Conservation (phyloP, 2,888 invertebrate species). For the Adela reaumurella region DNA sequence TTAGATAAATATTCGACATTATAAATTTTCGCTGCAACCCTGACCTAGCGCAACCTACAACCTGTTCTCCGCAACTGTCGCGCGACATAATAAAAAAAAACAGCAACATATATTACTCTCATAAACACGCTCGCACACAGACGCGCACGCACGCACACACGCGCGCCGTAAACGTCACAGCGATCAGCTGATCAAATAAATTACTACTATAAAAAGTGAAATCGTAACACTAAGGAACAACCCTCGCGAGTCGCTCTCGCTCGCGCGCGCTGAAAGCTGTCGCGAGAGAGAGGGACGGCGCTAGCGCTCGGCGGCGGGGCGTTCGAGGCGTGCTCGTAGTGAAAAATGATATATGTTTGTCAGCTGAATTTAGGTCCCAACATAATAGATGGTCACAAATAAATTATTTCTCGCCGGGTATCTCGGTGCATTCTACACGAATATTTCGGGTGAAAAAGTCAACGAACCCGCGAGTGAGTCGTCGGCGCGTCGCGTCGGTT, state of each 20-base stretch:
- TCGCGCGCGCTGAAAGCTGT: constrained; percentile 13
- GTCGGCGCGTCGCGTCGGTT: neutral
- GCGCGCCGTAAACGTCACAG: constrained; percentile 46
- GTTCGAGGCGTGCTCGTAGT: constrained; percentile 18
- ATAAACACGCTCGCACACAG: constrained; percentile 42
- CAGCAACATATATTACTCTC: constrained; percentile 47
- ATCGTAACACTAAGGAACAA: constrained; percentile 40
- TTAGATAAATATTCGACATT: constrained; percentile 40
- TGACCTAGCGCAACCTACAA: constrained; percentile 41
- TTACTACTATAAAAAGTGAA: constrained; percentile 57
- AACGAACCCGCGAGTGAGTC: neutral
- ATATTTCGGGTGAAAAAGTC: neutral
- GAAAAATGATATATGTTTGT: constrained; percentile 57
- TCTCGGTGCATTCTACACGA: constrained; percentile 50
- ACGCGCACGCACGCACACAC: constrained; percentile 17
- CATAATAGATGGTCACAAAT: constrained; percentile 57
- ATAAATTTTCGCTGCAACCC: constrained; percentile 28
- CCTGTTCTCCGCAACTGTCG: constrained; percentile 3
- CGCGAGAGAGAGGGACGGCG: constrained; percentile 26
- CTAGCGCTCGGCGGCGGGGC: neutral
- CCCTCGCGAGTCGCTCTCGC: constrained; percentile 28
- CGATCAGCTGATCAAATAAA: constrained; percentile 58
- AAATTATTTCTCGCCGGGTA: constrained; percentile 32
- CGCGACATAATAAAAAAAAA: constrained; percentile 28
- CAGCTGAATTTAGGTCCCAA: constrained; percentile 53